A percentile compares a stretch with the other conserved stretches of the same genome.
phyloP scores from a whole-genome alignment of 30 jellyfish, hydroid and myxozoan genomes.

The Kudoa iwatai region DNA sequence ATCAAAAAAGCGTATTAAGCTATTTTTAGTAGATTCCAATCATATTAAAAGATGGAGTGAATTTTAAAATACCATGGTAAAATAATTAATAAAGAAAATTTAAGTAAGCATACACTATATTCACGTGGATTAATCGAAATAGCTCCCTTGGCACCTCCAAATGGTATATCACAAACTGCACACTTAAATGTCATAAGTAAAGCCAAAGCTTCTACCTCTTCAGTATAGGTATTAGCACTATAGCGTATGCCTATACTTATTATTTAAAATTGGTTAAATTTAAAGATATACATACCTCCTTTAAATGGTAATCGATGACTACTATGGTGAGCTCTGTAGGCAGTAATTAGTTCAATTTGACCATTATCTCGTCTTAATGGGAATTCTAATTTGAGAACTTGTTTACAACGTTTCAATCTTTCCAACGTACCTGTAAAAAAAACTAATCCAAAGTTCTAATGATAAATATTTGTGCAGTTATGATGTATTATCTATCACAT shows the following conservation, averaged over 20 bases:
- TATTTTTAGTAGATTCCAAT: no score
- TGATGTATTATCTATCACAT: no score
- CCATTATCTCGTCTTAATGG: conserved; percentile 58
- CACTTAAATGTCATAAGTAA: conserved; percentile 83
- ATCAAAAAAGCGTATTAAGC: no score
- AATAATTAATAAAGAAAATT: no score
- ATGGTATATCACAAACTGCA: conserved; percentile 86
- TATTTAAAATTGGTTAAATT: not conserved
- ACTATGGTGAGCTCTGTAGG: conserved; percentile 79
- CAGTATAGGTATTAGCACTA: conserved; percentile 25
- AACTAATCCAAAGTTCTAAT: no score
- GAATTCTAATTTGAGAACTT: conserved; percentile 28
- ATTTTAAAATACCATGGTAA: no score
- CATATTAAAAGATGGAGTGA: not conserved
- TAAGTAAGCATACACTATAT: conserved; percentile 22
- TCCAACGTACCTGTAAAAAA: conserved; percentile 29
- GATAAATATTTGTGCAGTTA: no score
- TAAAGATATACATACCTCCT: conserved; percentile 24
- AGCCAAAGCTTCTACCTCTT: conserved; percentile 83
- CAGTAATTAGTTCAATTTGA: conserved; percentile 14
- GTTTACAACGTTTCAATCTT: conserved; percentile 53
- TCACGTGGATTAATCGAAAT: conserved; percentile 20
- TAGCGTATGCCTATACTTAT: conserved; percentile 33
- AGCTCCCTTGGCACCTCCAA: conserved; percentile 98
- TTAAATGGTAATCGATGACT: conserved; percentile 51